These are phyloP conservation scores for Bedellia somnulentella DNA, from an alignment of 2,888 invertebrate genomes.

Conservation along the genomic window DNA sequence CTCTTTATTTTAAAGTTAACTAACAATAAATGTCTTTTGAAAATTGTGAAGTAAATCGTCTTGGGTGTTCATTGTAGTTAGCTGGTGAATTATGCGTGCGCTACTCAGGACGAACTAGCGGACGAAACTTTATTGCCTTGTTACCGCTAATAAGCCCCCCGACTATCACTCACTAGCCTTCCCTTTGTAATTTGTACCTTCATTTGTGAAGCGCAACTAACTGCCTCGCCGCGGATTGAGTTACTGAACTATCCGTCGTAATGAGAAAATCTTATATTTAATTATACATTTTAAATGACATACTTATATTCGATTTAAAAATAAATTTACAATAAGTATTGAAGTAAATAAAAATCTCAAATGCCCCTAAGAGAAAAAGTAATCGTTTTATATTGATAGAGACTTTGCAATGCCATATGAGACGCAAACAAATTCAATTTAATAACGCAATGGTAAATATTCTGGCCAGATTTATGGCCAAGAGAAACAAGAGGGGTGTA, in stretches of 20 bases:
- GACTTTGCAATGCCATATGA: conserved; percentile 11
- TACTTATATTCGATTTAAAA: too few species aligned
- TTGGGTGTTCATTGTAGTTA: conserved; percentile 8
- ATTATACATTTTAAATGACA: too few species aligned
- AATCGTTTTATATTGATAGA: too few species aligned
- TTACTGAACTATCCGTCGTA: too few species aligned
- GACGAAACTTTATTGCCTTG: conserved; percentile 19
- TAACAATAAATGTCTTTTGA: too few species aligned
- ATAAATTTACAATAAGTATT: background rate
- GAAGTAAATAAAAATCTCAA: background rate
- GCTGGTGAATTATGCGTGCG: conserved; percentile 19
- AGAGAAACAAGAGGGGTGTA: conserved; percentile 46
- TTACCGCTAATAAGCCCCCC: conserved; percentile 25
- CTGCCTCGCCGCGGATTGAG: too few species aligned
- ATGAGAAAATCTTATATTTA: too few species aligned
- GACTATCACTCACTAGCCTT: conserved; percentile 5
- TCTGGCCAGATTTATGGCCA: conserved; percentile 43
- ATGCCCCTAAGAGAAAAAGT: too few species aligned
- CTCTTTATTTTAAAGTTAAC: too few species aligned
- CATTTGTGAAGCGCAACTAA: too few species aligned
- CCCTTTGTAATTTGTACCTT: too few species aligned
- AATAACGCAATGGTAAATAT: conserved; percentile 26
- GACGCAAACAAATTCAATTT: conserved; percentile 36
- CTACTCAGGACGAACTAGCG: conserved; percentile 11
- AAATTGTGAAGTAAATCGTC: background rate